Evolutionary conservation across 2,113 vertebrate genomes (phyloP), one percentile per base, ranked within the genome.

Genomic region (zebrafish (Danio rerio)): DNA sequence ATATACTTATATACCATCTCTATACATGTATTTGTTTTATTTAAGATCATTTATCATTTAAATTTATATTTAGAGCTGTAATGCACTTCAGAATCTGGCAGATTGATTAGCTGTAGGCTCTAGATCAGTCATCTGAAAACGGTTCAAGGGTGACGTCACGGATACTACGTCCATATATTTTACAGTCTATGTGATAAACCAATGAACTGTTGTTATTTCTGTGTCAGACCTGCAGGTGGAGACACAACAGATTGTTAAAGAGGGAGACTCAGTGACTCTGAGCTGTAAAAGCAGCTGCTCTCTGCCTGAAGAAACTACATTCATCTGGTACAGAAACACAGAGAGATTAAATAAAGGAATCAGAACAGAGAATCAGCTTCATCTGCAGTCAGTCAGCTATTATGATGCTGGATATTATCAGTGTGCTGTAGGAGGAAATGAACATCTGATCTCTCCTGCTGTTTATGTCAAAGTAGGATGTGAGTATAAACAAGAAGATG

Each of bases 251-350:
- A 68, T 8, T 1, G 81, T 82, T 49, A 11, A 31, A 31, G 72
- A 56, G 31, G 81, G 81, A 76, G 15, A 45, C 18, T 16, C 13
- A 13, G 81, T 82, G 6, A 63, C 13, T 58, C 18, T 84, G 13
- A 65, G 9, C 43, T 45, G 43, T 5, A 52, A 71, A 78, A 85
- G 31, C 63, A 70, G 71, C 56, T 85, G 83, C 83, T 63, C 5
- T 9, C 72, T 71, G 63, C n/a, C 83, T 55, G 42, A 7, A 55
- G 16, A 20, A 53, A 55, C 70, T 21, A 62, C 31, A 77, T 84
- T 84, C 72, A 55, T 45, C 72, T 81, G 79, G 83, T 65, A 2
- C 72, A 84, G 7, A 77, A 47, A 47, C 45, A n/a, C 7, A 56
- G 9, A 11, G n/a, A 43, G 0, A 0, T 9, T 55, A 12, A 11